Base-by-base conservation (phyloP, 2,113 vertebrate species). In the Psammodynastes pulverulentus region DNA sequence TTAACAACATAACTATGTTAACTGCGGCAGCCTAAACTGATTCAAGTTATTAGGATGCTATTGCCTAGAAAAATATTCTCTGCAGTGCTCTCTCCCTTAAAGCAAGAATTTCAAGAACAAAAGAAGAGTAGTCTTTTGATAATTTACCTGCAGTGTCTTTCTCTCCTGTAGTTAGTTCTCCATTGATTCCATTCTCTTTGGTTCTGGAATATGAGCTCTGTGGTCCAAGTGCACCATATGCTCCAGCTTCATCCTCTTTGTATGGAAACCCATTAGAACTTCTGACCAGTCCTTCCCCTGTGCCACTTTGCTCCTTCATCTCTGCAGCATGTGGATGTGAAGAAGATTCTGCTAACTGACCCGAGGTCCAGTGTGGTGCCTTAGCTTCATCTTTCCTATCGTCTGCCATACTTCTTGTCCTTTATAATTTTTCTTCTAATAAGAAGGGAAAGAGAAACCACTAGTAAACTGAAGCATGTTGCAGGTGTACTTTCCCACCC, bases 181-280 rank as follows among this genome's bases (percentile, higher is more conserved):
- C 99, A 0, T 99, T 99, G 96, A 99, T 99, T 19, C 99, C 99
- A 0, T 99, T 99, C 97, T 99, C 99, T 97, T 98, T 98, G 96
- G 98, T 97, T 67, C 96, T 94, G 86, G 97, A 84, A 86, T 98
- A 99, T 0, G 98, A 93, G 91, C 94, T 94, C 0, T 96, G 98
- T 90, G 95, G 97, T 93, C 97, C 94, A 0, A 96, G 98, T 46
- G 97, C 79, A 7, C 97, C 98, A 54, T 98, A 97, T 95, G 98
- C 97, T 0, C 97, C 98, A 54, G 97, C 98, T 97, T 98, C 98
- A 4, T 98, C 98, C 93, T 98, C 97, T 89, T 90, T 94, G 95
- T 97, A 97, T 4, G 98, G 98, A 97, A 98, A 99, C 92, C 99
- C 99, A 93, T 99, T 99, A 96, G 99, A 98, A 58, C 98, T 99